A percentile compares a stretch with the other conserved stretches of the same genome.
These are phyloP conservation scores for Poeciliopsis infans DNA, from an alignment of 2,797 vertebrate species.

Conservation along the genomic window DNA sequence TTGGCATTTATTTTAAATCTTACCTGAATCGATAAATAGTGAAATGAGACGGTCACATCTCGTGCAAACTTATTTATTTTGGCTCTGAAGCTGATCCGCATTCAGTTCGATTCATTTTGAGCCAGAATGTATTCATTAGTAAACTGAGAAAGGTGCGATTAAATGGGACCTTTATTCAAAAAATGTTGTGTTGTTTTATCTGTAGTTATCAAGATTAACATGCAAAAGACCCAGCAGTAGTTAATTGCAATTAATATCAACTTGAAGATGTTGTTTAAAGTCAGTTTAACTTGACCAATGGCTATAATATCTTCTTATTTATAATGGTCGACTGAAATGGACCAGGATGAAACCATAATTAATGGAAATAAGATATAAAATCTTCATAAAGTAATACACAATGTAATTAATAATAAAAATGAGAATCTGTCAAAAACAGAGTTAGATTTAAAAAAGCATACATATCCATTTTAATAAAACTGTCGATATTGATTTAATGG, in stretches of 20 bases:
- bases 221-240: too few species aligned
- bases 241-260: neutral
- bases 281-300: neutral
- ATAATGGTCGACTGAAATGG: neutral
- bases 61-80: neutral
- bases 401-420: neutral
- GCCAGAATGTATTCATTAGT: neutral
- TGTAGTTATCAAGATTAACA: neutral
- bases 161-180: neutral
- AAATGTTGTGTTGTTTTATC: neutral
- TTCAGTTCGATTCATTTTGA: neutral
- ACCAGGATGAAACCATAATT: neutral
- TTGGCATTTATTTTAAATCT: conserved; percentile 19
- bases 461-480: neutral
- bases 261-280: neutral
- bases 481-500: neutral
- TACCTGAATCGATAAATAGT: neutral
- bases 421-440: neutral
- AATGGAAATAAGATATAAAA: neutral
- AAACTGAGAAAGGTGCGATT: neutral
- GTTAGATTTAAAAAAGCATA: neutral
- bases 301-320: neutral
- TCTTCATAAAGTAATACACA: neutral
- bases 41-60: neutral
- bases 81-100: neutral